Conservation (phyloP, 1,140 invertebrate species). For the Aphis craccivora region DNA sequence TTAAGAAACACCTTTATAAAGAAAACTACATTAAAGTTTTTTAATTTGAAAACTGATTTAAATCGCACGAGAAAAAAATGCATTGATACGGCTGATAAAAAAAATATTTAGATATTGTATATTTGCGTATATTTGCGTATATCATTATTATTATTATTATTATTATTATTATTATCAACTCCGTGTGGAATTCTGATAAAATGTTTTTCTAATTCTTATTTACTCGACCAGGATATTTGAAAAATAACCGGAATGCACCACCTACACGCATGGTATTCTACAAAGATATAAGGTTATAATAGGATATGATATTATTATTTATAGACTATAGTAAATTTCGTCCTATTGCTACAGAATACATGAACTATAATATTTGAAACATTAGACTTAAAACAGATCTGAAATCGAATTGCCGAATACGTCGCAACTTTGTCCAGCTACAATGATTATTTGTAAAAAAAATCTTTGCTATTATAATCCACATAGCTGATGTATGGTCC, state of each 20-base stretch:
- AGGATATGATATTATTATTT: background rate
- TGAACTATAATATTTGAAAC: background rate
- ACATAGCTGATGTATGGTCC: slow-evolving; percentile 13
- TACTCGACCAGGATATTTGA: background rate
- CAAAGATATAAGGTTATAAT: background rate
- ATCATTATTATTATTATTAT: background rate
- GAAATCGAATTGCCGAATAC: background rate
- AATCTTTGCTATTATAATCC: background rate
- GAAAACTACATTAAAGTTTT: background rate
- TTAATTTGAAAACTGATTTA: slow-evolving; percentile 13
- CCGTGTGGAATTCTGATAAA: background rate
- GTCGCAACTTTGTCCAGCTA: background rate
- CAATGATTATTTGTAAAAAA: background rate
- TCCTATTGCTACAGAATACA: background rate
- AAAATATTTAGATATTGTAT: background rate
- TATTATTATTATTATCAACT: background rate
- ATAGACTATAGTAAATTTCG: background rate
- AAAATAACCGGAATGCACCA: background rate
- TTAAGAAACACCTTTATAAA: background rate
- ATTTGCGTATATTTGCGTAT: too few species aligned
- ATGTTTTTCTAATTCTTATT: background rate
- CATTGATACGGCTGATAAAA: background rate
- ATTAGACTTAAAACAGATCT: background rate
- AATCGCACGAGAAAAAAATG: background rate
- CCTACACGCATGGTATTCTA: background rate